Conservation (phyloP, 2,113 vertebrate species). For the Cebus imitator region DNA sequence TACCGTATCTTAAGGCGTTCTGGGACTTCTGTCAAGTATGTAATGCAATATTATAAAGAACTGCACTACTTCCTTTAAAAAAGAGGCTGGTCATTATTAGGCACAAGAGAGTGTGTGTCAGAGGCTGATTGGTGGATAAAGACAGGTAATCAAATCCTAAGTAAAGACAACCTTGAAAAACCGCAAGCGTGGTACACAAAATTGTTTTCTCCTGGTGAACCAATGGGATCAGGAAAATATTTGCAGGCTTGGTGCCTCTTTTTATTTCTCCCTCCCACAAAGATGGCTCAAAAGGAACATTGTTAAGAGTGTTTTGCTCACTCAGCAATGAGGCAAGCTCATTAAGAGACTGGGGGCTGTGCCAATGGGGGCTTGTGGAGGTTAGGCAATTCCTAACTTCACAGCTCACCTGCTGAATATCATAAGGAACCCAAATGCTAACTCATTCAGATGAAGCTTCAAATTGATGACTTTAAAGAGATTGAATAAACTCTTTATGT, state of each 20-base stretch:
- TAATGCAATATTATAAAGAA: background rate
- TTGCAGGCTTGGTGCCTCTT: background rate
- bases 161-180: background rate
- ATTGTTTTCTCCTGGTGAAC: background rate
- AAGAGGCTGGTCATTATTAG: background rate
- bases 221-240: background rate
- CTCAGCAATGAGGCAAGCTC: background rate
- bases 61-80: background rate
- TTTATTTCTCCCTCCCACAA: background rate
- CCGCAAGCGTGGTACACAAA: background rate
- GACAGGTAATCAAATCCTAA: background rate
- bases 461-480: constrained; percentile 51
- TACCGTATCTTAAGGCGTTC: background rate
- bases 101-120: background rate
- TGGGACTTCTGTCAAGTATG: background rate
- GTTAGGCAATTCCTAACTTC: background rate
- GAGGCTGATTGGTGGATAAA: background rate
- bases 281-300: background rate
- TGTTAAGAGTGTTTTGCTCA: background rate
- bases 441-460: constrained; percentile 49
- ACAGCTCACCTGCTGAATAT: background rate
- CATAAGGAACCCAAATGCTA: background rate
- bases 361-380: background rate
- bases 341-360: background rate
- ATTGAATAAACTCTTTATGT: constrained; percentile 57